phyloP scores from a whole-genome alignment of 2,888 invertebrate genomes.

The Sarcophaga variegata region DNA sequence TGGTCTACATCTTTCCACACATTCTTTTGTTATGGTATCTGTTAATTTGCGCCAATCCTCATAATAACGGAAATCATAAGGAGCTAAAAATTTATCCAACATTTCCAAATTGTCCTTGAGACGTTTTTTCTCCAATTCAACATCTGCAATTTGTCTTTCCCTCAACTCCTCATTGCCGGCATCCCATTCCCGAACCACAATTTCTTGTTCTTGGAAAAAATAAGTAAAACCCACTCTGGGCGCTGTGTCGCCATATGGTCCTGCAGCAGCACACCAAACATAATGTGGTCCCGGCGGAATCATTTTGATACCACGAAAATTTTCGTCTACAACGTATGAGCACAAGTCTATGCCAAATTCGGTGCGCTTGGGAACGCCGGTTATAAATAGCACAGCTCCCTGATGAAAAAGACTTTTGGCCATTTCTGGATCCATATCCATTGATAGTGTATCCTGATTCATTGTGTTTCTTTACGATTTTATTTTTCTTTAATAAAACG shows the following conservation, averaged over 20 bases:
- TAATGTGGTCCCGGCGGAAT: slow-evolving; percentile 98
- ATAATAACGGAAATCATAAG: slow-evolving; percentile 95
- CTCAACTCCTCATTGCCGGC: slow-evolving; percentile 87
- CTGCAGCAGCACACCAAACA: slow-evolving; percentile 88
- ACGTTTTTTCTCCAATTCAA: slow-evolving; percentile 81
- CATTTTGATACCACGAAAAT: slow-evolving; percentile 98
- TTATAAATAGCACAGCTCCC: slow-evolving; percentile 91
- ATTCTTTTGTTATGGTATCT: slow-evolving; percentile 86
- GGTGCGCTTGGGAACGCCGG: slow-evolving; percentile 93
- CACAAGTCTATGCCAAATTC: slow-evolving; percentile 96
- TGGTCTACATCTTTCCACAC: slow-evolving; percentile 86
- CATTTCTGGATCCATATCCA: slow-evolving; percentile 88
- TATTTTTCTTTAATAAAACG: neutral
- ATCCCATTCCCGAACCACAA: slow-evolving; percentile 95
- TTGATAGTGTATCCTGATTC: slow-evolving; percentile 73
- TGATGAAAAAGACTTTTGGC: slow-evolving; percentile 89
- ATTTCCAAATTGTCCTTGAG: slow-evolving; percentile 78
- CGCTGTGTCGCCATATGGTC: slow-evolving; percentile 85
- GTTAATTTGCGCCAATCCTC: slow-evolving; percentile 90
- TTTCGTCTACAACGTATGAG: slow-evolving; percentile 94
- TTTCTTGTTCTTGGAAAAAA: slow-evolving; percentile 90
- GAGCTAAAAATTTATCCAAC: slow-evolving; percentile 86
- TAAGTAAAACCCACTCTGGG: slow-evolving; percentile 94
- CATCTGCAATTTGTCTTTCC: slow-evolving; percentile 77
- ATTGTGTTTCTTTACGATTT: slow-evolving; percentile 39